phyloP scores from a whole-genome alignment of 2,113 vertebrate genomes.

The Daboia siamensis region DNA sequence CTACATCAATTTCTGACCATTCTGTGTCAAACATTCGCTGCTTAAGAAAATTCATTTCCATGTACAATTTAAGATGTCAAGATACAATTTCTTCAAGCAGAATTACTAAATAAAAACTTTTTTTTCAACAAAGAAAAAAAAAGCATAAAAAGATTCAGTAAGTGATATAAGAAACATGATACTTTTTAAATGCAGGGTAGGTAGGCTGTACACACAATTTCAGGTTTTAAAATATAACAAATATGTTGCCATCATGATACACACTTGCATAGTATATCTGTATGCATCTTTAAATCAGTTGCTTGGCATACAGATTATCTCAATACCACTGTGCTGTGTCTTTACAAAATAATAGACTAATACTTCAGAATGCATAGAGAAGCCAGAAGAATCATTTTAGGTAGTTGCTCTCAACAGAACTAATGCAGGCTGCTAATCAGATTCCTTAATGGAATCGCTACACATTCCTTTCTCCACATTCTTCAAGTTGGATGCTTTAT shows the following conservation, averaged over 20 bases:
- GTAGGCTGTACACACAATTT: constrained; percentile 63
- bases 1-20: constrained; percentile 35
- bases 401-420: constrained; percentile 83
- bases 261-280: constrained; percentile 91
- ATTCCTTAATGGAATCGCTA: constrained; percentile 95
- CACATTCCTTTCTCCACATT: constrained; percentile 86
- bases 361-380: constrained; percentile 70
- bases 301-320: constrained; percentile 66
- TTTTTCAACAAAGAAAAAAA: constrained; percentile 36
- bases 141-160: constrained; percentile 51
- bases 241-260: constrained; percentile 70
- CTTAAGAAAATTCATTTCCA: constrained; percentile 51
- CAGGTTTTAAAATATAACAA: constrained; percentile 62
- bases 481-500: constrained; percentile 72
- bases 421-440: constrained; percentile 82
- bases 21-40: constrained; percentile 44
- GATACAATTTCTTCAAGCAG: constrained; percentile 37
- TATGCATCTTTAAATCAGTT: constrained; percentile 74
- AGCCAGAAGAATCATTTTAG: constrained; percentile 76
- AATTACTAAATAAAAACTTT: constrained; percentile 41
- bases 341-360: constrained; percentile 72
- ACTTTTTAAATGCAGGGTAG: constrained; percentile 62
- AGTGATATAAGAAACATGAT: constrained; percentile 61
- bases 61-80: constrained; percentile 32
- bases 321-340: constrained; percentile 63